Evolutionary conservation across 2,113 vertebrate species (phyloP).

Genomic region (Indicator maculatus): DNA sequence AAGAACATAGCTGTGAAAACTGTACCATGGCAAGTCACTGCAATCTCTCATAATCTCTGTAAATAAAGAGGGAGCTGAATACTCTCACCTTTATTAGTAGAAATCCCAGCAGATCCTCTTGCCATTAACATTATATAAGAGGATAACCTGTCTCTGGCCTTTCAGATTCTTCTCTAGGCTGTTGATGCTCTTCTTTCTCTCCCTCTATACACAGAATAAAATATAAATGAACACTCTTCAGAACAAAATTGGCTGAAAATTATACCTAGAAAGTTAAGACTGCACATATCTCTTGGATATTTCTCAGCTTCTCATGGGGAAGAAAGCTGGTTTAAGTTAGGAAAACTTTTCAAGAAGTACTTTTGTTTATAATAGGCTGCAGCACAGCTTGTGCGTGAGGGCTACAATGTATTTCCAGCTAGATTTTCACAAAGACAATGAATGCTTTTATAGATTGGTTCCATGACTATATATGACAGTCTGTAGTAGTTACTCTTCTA

Average conservation of each 20-base stretch:
- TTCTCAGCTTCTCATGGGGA: neutral
- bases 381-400: neutral
- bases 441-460: neutral
- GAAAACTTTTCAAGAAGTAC: neutral
- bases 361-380: neutral
- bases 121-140: neutral
- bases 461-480: neutral
- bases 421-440: neutral
- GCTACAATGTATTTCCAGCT: neutral
- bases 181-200: constrained; percentile 47
- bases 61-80: constrained; percentile 3
- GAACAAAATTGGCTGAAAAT: neutral
- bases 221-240: neutral
- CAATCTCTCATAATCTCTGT: neutral
- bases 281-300: neutral
- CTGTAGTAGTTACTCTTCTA: neutral
- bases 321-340: neutral
- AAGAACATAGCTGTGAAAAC: neutral
- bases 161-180: constrained; percentile 53
- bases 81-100: constrained; percentile 50
- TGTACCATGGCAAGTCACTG: neutral
- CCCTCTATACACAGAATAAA: constrained; percentile 25
- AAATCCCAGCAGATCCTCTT: constrained; percentile 60
- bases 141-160: constrained; percentile 2
- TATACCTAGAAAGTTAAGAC: neutral